Percentiles rank a stretch among this genome's conserved stretches.
phyloP scores from a whole-genome alignment of 1,140 invertebrate genomes.

The Aphelenchoides fujianensis region DNA sequence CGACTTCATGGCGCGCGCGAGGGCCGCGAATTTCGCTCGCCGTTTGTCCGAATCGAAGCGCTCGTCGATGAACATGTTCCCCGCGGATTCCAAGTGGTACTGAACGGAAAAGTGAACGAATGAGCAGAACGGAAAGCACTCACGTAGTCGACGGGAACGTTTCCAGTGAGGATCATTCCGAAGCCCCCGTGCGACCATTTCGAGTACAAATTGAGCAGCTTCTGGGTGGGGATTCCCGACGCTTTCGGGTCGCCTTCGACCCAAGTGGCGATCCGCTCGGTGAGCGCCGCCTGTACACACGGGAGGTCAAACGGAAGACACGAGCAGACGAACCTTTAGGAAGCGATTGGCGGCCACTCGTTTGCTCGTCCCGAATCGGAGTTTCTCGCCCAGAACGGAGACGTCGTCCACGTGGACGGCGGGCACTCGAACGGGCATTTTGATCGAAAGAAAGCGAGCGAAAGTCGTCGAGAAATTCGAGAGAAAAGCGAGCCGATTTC shows the following conservation, averaged over 20 bases:
- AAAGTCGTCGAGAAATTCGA: no score
- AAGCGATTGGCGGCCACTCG: conserved; percentile 34
- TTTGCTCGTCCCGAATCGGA: conserved; percentile 25
- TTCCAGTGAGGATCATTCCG: conserved; percentile 43
- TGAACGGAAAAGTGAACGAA: no score
- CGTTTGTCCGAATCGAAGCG: conserved; percentile 23
- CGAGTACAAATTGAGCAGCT: conserved; percentile 41
- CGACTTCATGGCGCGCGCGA: conserved; percentile 31
- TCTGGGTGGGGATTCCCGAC: conserved; percentile 34
- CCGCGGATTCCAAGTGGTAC: conserved; percentile 30
- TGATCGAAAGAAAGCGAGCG: no score
- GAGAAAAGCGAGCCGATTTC: no score
- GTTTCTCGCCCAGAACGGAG: conserved; percentile 6
- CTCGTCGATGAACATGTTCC: conserved; percentile 19
- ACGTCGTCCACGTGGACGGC: background rate
- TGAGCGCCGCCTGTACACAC: background rate
- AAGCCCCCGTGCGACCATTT: conserved; percentile 46
- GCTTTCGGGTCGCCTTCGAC: conserved; percentile 26
- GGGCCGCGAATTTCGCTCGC: conserved; percentile 13
- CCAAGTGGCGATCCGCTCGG: conserved; percentile 22
- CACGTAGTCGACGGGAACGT: conserved; percentile 41
- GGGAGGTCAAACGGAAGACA: conserved; percentile 4
- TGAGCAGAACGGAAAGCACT: no score
- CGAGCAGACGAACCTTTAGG: conserved; percentile 25
- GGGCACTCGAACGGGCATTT: conserved; percentile 1